Base-by-base conservation (phyloP, 1,140 invertebrate species). In the Zaprionus lachaisei region DNA sequence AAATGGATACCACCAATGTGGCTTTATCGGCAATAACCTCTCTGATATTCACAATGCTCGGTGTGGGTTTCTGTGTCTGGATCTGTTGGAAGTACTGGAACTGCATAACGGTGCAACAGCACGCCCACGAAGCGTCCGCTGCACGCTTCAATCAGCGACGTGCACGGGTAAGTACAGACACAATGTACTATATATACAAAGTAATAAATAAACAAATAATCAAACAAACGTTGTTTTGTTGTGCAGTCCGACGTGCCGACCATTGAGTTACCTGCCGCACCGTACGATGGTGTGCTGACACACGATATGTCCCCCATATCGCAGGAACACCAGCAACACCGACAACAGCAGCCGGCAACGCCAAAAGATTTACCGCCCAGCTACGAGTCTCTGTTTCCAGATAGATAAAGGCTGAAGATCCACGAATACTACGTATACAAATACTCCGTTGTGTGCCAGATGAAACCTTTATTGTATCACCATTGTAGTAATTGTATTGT, bases 41-140 rank as follows among this genome's bases (percentile, higher is more conserved):
- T 14, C 70, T 93, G 9, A 91, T 93, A 11, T 93, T 93, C 37
- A 93, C 92, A 34, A 92, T 93, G 92, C 57, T 92, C 17, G 91
- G 91, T 26, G 92, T 93, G n/a, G 92, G 91, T 6, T 86, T 92
- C 15, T 93, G 90, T 57, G 73, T 93, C 5, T 93, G 91, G 91
- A 67, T 92, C 22, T 92, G 92, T 56, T 93, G 92, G 91, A 92
- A 92, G 64, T 92, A 93, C 56, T 91, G 90, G 90, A 89, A 90
- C 72, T 93, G 92, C 34, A 92, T 92, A 11, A 92, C 91, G 7
- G 91, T 92, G 17, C 91, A 92, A 57, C 90, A 92, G 49, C 83
- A 86, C 31, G 86, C 90, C 2, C 89, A 92, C 41, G 90, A 92
- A 68, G 86, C 85, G 6, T 91, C 89, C 12, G 87, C 89, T 17